phyloP scores from a whole-genome alignment of 2,888 invertebrate species.

The Drosophila kokeensis region DNA sequence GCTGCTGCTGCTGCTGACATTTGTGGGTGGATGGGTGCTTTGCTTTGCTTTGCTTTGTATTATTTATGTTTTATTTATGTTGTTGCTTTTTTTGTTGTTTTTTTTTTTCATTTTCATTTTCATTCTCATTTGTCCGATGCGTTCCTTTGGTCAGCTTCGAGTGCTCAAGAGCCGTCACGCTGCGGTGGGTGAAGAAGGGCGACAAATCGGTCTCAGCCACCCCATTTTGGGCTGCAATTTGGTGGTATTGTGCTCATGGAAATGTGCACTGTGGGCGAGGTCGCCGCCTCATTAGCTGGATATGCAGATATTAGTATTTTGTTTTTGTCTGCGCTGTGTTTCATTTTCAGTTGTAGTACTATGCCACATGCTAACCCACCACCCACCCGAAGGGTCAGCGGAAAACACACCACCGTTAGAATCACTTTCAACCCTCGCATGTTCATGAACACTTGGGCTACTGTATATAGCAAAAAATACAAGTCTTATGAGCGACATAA shows the following conservation, averaged over 20 bases:
- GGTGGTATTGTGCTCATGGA: constrained; percentile 27
- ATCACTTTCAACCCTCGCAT: constrained; percentile 54
- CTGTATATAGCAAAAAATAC: constrained; percentile 18
- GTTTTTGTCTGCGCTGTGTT: constrained; percentile 16
- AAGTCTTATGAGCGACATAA: constrained; percentile 15
- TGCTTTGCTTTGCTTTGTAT: neutral
- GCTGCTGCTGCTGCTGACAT: constrained; percentile 4
- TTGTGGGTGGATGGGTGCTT: constrained; percentile 23
- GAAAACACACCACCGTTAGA: constrained; percentile 44
- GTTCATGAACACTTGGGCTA: constrained; percentile 19
- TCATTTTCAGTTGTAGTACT: constrained; percentile 3
- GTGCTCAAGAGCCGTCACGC: constrained; percentile 5
- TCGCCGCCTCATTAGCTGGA: constrained; percentile 69
- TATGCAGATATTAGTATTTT: constrained; percentile 45
- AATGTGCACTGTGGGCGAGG: constrained; percentile 52
- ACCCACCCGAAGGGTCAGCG: constrained; percentile 57
- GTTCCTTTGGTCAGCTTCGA: constrained; percentile 44
- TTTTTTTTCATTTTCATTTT: neutral
- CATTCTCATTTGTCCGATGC: neutral
- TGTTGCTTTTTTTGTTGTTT: neutral
- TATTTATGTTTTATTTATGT: constrained; percentile 14
- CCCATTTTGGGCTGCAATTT: constrained; percentile 33
- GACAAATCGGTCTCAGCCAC: constrained; percentile 13
- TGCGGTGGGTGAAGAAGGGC: constrained; percentile 13
- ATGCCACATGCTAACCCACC: constrained; percentile 34